Conservation (phyloP, 2,113 vertebrate species). For the Lepus americanus region DNA sequence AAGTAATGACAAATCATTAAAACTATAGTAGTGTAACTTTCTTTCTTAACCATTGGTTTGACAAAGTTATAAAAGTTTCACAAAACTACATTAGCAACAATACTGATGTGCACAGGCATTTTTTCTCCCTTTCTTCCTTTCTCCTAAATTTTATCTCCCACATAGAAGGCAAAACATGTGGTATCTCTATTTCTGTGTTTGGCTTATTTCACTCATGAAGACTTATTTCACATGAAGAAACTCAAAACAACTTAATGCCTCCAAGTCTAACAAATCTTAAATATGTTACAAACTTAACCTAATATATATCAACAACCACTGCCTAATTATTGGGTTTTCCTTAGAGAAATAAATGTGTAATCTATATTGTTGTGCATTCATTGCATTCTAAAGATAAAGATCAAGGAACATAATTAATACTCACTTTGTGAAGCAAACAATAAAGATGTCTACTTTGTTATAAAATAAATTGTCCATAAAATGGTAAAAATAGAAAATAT, state of each 20-base stretch:
- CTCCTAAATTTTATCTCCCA: too few relatives aligned
- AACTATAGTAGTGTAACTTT: too few relatives aligned
- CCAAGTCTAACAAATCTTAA: background rate
- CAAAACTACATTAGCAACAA: too few relatives aligned
- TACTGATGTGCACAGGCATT: too few relatives aligned
- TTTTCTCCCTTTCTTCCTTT: too few relatives aligned
- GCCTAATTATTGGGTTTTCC: background rate
- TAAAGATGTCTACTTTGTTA: background rate
- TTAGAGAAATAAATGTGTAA: background rate
- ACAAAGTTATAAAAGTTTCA: too few relatives aligned
- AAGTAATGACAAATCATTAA: too few relatives aligned
- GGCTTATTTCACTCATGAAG: too few relatives aligned
- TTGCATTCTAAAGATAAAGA: background rate
- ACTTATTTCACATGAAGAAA: background rate
- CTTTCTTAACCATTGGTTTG: too few relatives aligned
- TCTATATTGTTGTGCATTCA: background rate
- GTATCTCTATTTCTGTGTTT: too few relatives aligned
- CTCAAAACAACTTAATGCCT: background rate
- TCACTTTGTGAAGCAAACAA: background rate
- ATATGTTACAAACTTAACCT: background rate
- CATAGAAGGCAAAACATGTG: too few relatives aligned
- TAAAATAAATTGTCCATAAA: background rate
- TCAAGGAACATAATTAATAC: background rate
- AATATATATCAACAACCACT: background rate
- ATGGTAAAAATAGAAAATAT: background rate